Evolutionary conservation across 2,888 invertebrate genomes (phyloP), one percentile per base, ranked within the genome.

Genomic region (Mythimna albipuncta): DNA sequence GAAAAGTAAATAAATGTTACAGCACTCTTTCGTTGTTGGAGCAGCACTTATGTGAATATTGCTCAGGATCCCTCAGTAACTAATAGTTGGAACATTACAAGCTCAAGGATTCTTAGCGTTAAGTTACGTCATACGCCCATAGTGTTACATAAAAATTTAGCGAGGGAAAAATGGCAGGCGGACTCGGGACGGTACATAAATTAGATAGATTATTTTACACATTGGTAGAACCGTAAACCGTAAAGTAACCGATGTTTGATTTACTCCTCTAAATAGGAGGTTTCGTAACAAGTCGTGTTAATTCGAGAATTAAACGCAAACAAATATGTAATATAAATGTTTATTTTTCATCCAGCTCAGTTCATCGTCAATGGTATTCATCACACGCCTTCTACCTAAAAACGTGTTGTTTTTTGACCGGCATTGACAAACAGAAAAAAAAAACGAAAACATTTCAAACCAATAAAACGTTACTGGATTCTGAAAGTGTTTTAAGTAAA

Each of bases 31-130:
- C 13, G 44, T 32, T 35, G 69, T 66, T 61, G 57, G 41, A 64
- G 61, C 54, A 71, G 57, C 57, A 75, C 74, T 59, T 73, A 62
- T 38, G 68, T 62, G 69, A 81, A 69, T 80, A 81, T 68, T 69
- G 50, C 64, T 65, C 64, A 59, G 64, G 75, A 79, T 59, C 73
- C 72, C 61, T 69, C 57, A 62, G 74, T 77, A 74, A 81, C 77
- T 83, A 85, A 83, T 81, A 74, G 76, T 38, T 64, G 19, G 65
- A 35, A 72, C 75, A 75, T 82, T 83, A 85, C 75, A 47, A 47
- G 65, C 70, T 76, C 69, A 71, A 79, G 78, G 75, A 73, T 69
- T 54, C 65, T 44, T 61, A 47, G 67, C 73, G 59, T 68, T 63
- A 62, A 58, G 44, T 84, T 70, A 69, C 74, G 64, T 80, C 67